phyloP scores from a whole-genome alignment of 2,888 invertebrate genomes.

The Trichogramma evanescens region DNA sequence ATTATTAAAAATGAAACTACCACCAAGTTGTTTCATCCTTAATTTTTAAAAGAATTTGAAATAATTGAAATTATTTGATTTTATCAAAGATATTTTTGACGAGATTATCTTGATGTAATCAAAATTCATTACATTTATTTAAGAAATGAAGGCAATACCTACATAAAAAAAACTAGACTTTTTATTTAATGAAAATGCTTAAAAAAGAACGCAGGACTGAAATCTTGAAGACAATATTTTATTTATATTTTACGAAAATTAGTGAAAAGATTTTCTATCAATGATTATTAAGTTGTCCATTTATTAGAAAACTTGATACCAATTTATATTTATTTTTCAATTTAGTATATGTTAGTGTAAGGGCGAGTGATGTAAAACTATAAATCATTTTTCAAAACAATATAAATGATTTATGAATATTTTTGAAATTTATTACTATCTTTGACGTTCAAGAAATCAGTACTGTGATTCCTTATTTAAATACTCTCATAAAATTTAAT shows the following conservation, averaged over 20 bases:
- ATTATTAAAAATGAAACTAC: slow-evolving; percentile 14
- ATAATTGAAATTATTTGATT: neutral
- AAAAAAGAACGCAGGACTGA: slow-evolving; percentile 4
- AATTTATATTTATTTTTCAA: neutral
- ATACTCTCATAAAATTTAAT: neutral
- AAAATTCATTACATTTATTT: slow-evolving; percentile 13
- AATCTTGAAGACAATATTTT: slow-evolving; percentile 9
- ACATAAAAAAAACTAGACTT: neutral
- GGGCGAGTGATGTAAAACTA: too few relatives aligned
- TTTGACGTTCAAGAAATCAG: slow-evolving; percentile 14
- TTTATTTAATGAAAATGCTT: slow-evolving; percentile 6
- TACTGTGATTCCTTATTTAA: slow-evolving; percentile 6
- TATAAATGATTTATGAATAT: too few relatives aligned
- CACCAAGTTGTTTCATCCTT: slow-evolving; percentile 18
- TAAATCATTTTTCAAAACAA: too few relatives aligned
- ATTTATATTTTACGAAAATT: neutral
- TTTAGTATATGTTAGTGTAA: neutral
- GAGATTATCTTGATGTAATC: slow-evolving; percentile 10
- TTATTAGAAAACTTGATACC: neutral
- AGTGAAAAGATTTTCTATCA: neutral
- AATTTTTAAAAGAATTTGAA: slow-evolving; percentile 10
- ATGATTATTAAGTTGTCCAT: too few relatives aligned
- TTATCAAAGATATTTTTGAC: slow-evolving; percentile 16
- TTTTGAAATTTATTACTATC: too few relatives aligned
- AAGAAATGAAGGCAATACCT: neutral